Evolutionary conservation across 2,113 vertebrate species (phyloP).

Genomic region (Leptodactylus fuscus): DNA sequence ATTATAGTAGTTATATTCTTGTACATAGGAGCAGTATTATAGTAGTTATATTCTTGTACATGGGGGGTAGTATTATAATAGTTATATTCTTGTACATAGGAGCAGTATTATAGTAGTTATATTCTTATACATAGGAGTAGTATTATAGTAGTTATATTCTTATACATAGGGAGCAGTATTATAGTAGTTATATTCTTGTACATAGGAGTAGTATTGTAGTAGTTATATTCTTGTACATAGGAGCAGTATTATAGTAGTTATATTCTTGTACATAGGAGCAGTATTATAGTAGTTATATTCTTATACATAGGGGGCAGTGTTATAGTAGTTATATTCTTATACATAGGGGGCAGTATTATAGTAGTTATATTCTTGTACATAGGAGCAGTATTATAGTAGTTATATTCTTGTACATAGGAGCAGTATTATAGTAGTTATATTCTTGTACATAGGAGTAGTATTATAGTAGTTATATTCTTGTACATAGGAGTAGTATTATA

Average conservation of each 20-base stretch:
- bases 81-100: too few relatives aligned
- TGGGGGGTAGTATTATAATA: neutral
- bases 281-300: neutral
- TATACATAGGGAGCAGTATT: too few relatives aligned
- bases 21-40: constrained; percentile 1
- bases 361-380: constrained; percentile 5
- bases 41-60: neutral
- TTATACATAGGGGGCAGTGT: too few relatives aligned
- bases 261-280: constrained; percentile 14
- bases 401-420: neutral
- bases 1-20: constrained; percentile 1
- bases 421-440: neutral
- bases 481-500: neutral
- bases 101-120: too few relatives aligned
- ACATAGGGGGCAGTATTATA: too few relatives aligned
- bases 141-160: too few relatives aligned
- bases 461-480: constrained; percentile 9
- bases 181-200: too few relatives aligned
- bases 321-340: too few relatives aligned
- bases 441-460: neutral
- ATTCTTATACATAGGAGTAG: too few relatives aligned
- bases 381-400: constrained; percentile 3
- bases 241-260: constrained; percentile 13
- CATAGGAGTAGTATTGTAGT: neutral
- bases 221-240: constrained; percentile 12